Evolutionary conservation across 2,113 vertebrate species (phyloP).

Genomic region (Gadus chalcogrammus): DNA sequence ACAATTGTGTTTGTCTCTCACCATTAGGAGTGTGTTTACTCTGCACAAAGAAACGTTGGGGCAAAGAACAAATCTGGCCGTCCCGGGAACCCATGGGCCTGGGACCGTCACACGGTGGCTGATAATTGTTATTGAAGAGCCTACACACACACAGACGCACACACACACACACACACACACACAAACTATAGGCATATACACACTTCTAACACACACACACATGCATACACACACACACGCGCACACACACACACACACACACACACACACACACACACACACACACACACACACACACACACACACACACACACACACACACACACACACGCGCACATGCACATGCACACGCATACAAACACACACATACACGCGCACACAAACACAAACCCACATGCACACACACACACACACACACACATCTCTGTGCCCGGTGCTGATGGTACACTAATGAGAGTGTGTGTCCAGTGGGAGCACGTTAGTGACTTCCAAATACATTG

Average conservation of each 20-base stretch:
- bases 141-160: slow-evolving; percentile 30
- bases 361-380: slow-evolving; percentile 14
- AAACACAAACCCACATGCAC: slow-evolving; percentile 27
- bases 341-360: slow-evolving; percentile 33
- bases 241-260: slow-evolving; percentile 17
- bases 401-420: slow-evolving; percentile 37
- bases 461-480: slow-evolving; percentile 62
- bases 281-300: slow-evolving; percentile 29
- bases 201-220: slow-evolving; percentile 32
- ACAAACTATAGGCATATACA: slow-evolving; percentile 32
- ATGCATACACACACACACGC: slow-evolving; percentile 29
- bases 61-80: slow-evolving; percentile 54
- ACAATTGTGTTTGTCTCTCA: no score
- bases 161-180: slow-evolving; percentile 18
- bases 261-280: slow-evolving; percentile 29
- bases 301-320: slow-evolving; percentile 31
- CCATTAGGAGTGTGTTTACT: no score
- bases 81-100: slow-evolving; percentile 52
- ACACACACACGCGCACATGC: slow-evolving; percentile 13
- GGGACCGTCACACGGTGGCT: slow-evolving; percentile 38
- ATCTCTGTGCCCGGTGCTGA: slow-evolving; percentile 59
- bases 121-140: slow-evolving; percentile 69
- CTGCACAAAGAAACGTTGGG: slow-evolving; percentile 14
- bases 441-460: slow-evolving; percentile 66
- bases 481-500: slow-evolving; percentile 75